Percentiles rank a stretch among this genome's conserved stretches.
Evolutionary conservation across 2,888 invertebrate species (phyloP).

Genomic region (Unio pictorum): DNA sequence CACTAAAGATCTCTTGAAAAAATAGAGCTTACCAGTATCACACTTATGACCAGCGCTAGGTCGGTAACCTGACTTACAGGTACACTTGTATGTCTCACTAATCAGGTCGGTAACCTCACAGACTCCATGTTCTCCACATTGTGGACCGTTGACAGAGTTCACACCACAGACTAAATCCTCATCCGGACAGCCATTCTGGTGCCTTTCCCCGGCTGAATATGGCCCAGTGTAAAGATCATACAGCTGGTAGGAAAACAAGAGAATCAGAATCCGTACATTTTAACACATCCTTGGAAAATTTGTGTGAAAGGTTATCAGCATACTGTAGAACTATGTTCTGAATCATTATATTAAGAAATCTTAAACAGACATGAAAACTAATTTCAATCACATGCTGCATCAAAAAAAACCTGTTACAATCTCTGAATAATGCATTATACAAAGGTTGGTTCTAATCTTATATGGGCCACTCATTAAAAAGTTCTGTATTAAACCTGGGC

Average conservation of each 20-base stretch:
- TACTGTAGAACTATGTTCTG: no score
- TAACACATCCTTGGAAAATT: no score
- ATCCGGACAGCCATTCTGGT: conserved; percentile 85
- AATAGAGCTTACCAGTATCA: conserved; percentile 54
- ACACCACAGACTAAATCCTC: conserved; percentile 87
- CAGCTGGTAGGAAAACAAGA: conserved; percentile 75
- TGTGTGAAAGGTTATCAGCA: no score
- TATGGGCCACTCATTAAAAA: no score
- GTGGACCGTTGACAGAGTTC: conserved; percentile 26
- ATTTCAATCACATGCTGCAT: no score
- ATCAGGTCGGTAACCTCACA: conserved; percentile 77
- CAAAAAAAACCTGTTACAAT: no score
- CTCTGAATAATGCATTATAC: no score
- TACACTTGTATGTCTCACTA: conserved; percentile 79
- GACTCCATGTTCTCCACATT: conserved; percentile 55
- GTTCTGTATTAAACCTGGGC: no score
- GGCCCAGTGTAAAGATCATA: conserved; percentile 90
- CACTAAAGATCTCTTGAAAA: background rate
- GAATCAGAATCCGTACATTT: background rate
- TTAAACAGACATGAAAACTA: no score
- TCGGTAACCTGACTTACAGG: conserved; percentile 91
- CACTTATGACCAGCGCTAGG: conserved; percentile 59
- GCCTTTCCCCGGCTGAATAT: conserved; percentile 69
- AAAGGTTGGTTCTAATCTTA: no score
- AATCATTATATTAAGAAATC: no score